Evolutionary conservation across 2,797 vertebrate species (phyloP).

Genomic region (Neosilurus mollespiculum): DNA sequence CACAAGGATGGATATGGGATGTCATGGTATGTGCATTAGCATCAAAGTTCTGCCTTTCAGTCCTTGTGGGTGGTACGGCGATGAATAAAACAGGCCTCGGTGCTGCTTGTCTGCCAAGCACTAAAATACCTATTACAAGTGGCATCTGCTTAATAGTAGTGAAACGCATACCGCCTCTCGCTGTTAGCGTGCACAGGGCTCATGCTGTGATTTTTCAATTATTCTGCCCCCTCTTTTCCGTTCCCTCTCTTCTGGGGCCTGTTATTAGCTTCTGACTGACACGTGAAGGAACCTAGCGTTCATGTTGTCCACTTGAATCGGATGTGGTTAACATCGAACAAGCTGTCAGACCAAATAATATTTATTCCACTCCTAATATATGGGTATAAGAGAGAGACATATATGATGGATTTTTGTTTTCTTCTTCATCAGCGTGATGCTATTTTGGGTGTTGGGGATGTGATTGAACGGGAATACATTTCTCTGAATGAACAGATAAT

Average conservation of each 20-base stretch:
- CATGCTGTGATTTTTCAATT: slow-evolving; percentile 59
- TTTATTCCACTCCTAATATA: not conserved
- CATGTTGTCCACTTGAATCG: slow-evolving; percentile 4
- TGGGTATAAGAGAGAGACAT: not conserved
- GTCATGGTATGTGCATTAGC: slow-evolving; percentile 54
- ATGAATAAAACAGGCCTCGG: slow-evolving; percentile 55
- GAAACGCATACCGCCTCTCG: slow-evolving; percentile 53
- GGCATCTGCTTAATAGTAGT: slow-evolving; percentile 51
- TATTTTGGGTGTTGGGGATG: not conserved
- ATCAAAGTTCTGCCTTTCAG: slow-evolving; percentile 51
- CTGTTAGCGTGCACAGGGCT: slow-evolving; percentile 41
- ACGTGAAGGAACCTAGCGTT: not conserved
- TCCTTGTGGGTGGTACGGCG: slow-evolving; percentile 55
- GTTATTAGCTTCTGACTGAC: slow-evolving; percentile 29
- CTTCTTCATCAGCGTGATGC: not conserved
- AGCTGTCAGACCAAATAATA: slow-evolving; percentile 14
- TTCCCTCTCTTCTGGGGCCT: slow-evolving; percentile 1
- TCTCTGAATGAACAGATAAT: not conserved
- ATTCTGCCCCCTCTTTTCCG: slow-evolving; percentile 29
- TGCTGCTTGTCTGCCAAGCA: slow-evolving; percentile 58
- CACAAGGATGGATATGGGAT: slow-evolving; percentile 8
- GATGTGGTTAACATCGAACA: slow-evolving; percentile 17
- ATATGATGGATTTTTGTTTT: not conserved
- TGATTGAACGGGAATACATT: not conserved
- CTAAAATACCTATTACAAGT: slow-evolving; percentile 58